Evolutionary conservation across 2,113 vertebrate genomes (phyloP).

Genomic region (Alethe castanea): DNA sequence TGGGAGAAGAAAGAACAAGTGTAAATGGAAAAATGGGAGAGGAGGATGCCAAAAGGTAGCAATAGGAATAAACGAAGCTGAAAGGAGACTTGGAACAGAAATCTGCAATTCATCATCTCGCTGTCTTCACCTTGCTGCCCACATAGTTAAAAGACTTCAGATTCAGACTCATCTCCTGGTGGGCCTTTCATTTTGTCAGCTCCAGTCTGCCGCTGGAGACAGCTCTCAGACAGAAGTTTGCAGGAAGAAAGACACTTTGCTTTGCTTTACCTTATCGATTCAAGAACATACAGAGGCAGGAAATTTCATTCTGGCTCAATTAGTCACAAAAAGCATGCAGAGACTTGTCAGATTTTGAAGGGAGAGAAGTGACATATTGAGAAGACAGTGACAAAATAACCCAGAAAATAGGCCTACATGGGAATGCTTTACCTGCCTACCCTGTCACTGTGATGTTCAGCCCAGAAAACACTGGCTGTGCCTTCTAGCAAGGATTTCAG

Average conservation of each 20-base stretch:
- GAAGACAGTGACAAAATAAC: constrained; percentile 48
- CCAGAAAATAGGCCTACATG: background rate
- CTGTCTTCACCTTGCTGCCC: constrained; percentile 43
- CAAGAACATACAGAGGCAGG: constrained; percentile 32
- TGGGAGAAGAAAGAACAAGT: background rate
- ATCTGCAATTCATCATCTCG: background rate
- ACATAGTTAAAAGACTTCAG: constrained; percentile 15
- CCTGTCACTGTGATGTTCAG: background rate
- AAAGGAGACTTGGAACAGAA: background rate
- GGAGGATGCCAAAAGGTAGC: background rate
- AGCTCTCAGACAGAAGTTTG: constrained; percentile 32
- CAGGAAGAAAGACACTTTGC: constrained; percentile 46
- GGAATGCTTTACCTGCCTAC: constrained; percentile 15
- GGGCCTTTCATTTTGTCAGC: constrained; percentile 49
- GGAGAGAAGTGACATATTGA: constrained; percentile 25
- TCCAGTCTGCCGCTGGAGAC: constrained; percentile 9
- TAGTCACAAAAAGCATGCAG: constrained; percentile 35
- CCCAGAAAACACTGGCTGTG: background rate
- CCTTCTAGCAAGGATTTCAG: background rate
- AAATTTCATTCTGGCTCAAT: constrained; percentile 24
- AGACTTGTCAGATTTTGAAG: constrained; percentile 35
- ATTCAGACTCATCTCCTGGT: constrained; percentile 36
- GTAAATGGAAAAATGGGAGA: background rate
- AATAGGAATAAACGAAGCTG: background rate
- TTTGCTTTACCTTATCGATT: constrained; percentile 46